Evolutionary conservation across 2,888 invertebrate genomes (phyloP).

Genomic region (Camponotus fellah): DNA sequence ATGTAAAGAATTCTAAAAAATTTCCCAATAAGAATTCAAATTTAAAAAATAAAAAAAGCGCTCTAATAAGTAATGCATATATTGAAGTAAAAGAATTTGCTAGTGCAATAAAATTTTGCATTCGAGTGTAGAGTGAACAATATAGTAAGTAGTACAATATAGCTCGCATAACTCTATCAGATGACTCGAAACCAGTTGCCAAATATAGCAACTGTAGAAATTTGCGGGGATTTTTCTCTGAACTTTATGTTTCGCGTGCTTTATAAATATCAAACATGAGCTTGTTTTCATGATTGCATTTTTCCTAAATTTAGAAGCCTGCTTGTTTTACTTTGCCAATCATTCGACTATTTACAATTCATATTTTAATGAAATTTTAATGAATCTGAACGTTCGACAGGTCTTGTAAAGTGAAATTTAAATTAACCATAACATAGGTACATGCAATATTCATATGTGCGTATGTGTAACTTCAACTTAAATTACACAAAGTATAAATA

Average conservation of each 20-base stretch:
- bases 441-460: neutral
- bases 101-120: neutral
- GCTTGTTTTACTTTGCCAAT: neutral
- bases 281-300: neutral
- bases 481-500: slow-evolving; percentile 43
- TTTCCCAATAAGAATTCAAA: neutral
- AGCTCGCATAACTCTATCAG: slow-evolving; percentile 56
- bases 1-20: neutral
- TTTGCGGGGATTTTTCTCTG: slow-evolving; percentile 64
- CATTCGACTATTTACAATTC: neutral
- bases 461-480: slow-evolving; percentile 21
- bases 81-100: neutral
- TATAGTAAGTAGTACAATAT: slow-evolving; percentile 57
- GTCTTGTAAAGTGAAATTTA: neutral
- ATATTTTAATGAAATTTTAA: neutral
- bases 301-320: neutral
- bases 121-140: slow-evolving; percentile 23
- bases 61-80: neutral
- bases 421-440: slow-evolving; percentile 19
- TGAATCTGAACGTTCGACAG: neutral
- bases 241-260: slow-evolving; percentile 2
- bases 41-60: neutral
- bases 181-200: slow-evolving; percentile 73
- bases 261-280: neutral
- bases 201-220: slow-evolving; percentile 72